These are phyloP conservation scores for Nibea coibor DNA, from an alignment of 2,113 vertebrate species.

Conservation along the genomic window DNA sequence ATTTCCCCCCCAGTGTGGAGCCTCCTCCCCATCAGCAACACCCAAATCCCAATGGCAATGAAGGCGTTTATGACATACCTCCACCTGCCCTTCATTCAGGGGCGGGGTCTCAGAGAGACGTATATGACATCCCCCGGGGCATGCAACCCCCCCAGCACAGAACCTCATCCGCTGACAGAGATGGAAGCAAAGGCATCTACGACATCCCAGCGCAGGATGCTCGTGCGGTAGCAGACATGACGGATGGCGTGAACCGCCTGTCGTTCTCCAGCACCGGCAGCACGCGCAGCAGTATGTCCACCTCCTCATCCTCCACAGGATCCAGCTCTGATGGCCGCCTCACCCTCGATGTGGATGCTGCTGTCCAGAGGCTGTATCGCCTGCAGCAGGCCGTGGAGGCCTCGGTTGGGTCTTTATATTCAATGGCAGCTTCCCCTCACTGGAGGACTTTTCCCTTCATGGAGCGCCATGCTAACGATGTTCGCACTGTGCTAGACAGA, in stretches of 20 bases:
- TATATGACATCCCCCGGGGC: constrained; percentile 92
- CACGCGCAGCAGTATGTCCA: constrained; percentile 96
- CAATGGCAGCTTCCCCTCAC: constrained; percentile 83
- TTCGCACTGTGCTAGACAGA: constrained; percentile 86
- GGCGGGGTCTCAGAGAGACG: constrained; percentile 82
- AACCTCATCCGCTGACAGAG: constrained; percentile 69
- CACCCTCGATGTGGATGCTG: constrained; percentile 87
- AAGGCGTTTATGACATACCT: constrained; percentile 86
- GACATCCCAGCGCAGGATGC: constrained; percentile 87
- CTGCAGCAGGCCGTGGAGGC: constrained; percentile 89
- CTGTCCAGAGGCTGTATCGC: constrained; percentile 86
- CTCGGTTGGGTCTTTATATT: constrained; percentile 84
- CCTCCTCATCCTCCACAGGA: constrained; percentile 91
- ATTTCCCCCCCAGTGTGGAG: constrained; percentile 72
- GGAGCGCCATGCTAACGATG: constrained; percentile 90
- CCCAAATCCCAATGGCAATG: constrained; percentile 64
- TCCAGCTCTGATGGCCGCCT: constrained; percentile 84
- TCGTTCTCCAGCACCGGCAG: constrained; percentile 97
- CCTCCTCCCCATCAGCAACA: constrained; percentile 33
- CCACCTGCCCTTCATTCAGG: constrained; percentile 79
- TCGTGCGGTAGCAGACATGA: constrained; percentile 83
- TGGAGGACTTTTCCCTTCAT: constrained; percentile 91
- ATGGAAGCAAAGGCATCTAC: constrained; percentile 86
- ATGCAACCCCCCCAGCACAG: constrained; percentile 79
- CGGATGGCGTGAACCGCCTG: constrained; percentile 92